Base-by-base conservation (phyloP, 2,797 vertebrate species). In the Hoplostethus atlanticus region DNA sequence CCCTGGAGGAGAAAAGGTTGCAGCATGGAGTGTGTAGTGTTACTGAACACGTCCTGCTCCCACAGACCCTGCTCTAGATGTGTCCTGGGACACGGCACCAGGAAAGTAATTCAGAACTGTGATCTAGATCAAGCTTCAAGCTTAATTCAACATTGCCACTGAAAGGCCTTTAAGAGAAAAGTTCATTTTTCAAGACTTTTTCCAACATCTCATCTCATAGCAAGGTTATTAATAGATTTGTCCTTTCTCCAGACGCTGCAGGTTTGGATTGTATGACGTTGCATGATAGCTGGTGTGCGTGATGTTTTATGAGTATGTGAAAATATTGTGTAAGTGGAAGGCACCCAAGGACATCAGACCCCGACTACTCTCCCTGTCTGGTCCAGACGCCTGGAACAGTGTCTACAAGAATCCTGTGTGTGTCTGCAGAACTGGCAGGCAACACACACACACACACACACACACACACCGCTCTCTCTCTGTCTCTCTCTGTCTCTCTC, bases 391-490 rank as follows among this genome's bases (percentile, higher is more conserved):
- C 21, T 21, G 21, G 21, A 21, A 21, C 40, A 12, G 54, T 38
- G 58, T 81, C 69, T 70, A 36, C 62, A 77, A 76, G 76, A 65
- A 54, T 34, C 54, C 51, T 64, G 17, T 76, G 64, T 73, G 30
- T 78, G 64, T 67, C 80, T 46, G 69, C 51, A 71, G 60, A 79
- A 46, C 61, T 85, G 83, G 71, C 77, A 76, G 53, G 40, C 30
- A 40, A 56, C 36, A 66, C 52, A 62, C 64, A 50, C 53, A 38
- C 56, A 21, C 21, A 21, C 21, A 21, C 21, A 21, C 21, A 21
- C 21, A 21, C 21, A 21, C 21, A 21, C 21, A 21, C 36, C 30
- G 17, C 48, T 59, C 57, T 44, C 58, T 62, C 59, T 61, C n/a
- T 68, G 53, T 55, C 48, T 59, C 57, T 44, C 58, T 62, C 59